These are phyloP conservation scores for Prosopocoilus inquinatus DNA, from an alignment of 2,888 invertebrate genomes.

Conservation along the genomic window DNA sequence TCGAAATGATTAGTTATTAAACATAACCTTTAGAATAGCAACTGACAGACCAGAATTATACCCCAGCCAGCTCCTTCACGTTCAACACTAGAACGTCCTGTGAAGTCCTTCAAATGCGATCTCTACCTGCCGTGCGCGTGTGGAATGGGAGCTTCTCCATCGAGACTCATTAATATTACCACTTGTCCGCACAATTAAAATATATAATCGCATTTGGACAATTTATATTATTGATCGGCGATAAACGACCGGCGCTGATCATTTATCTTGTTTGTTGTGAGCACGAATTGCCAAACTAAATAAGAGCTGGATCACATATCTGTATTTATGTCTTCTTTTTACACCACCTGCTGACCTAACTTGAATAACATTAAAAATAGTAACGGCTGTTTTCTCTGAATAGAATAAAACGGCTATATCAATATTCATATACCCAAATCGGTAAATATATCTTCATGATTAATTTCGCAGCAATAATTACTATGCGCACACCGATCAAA, in stretches of 20 bases:
- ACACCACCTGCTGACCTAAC: constrained; percentile 29
- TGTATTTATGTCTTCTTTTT: constrained; percentile 31
- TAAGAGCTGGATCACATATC: constrained; percentile 31
- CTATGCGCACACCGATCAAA: no score
- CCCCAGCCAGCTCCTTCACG: no score
- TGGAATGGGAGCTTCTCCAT: constrained; percentile 39
- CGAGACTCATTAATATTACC: constrained; percentile 49
- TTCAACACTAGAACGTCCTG: no score
- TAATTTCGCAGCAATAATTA: no score
- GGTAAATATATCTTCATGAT: no score
- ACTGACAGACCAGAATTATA: no score
- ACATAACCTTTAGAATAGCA: no score
- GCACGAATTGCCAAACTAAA: constrained; percentile 37
- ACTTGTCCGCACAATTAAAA: constrained; percentile 52
- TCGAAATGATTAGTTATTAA: no score
- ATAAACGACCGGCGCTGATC: constrained; percentile 44
- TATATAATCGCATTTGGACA: constrained; percentile 52
- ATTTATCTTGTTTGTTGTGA: constrained; percentile 44
- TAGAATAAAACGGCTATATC: no score
- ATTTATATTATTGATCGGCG: constrained; percentile 53
- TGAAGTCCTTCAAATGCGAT: constrained; percentile 3
- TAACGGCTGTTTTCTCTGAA: background rate
- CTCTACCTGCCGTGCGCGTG: constrained; percentile 43
- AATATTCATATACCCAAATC: no score
- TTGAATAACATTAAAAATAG: constrained; percentile 27